Evolutionary conservation across 2,888 invertebrate species (phyloP).

Genomic region (Cancer borealis): DNA sequence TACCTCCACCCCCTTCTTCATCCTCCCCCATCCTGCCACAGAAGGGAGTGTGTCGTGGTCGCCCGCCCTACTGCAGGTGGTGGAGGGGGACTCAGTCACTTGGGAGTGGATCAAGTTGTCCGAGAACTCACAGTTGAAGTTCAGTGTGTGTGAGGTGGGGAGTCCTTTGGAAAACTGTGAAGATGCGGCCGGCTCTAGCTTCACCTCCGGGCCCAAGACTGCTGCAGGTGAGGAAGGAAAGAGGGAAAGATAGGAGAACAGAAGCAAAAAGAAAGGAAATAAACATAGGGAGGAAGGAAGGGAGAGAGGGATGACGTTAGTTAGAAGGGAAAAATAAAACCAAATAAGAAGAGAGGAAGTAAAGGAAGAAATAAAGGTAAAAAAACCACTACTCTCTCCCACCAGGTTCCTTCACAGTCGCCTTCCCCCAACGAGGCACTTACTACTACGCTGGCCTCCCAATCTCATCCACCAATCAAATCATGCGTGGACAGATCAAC

Average conservation of each 20-base stretch:
- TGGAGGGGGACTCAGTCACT: conserved; percentile 64
- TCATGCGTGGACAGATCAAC: conserved; percentile 52
- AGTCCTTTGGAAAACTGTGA: background rate
- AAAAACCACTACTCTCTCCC: background rate
- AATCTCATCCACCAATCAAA: background rate
- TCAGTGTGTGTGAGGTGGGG: conserved; percentile 60
- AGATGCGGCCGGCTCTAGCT: conserved; percentile 56
- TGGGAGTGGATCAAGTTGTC: conserved; percentile 63
- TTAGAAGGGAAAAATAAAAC: background rate
- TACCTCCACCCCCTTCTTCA: background rate
- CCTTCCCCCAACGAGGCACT: conserved; percentile 41
- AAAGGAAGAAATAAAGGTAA: background rate
- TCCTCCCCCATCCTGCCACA: background rate
- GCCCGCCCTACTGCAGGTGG: conserved; percentile 28
- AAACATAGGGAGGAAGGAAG: background rate
- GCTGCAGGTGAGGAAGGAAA: conserved; percentile 45
- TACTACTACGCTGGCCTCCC: conserved; percentile 47
- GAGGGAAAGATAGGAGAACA: background rate
- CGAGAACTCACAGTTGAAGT: conserved; percentile 29
- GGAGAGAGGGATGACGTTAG: background rate
- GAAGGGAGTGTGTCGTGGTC: conserved; percentile 63
- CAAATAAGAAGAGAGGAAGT: background rate
- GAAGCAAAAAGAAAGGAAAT: background rate
- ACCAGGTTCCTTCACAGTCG: conserved; percentile 50
- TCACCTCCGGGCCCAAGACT: conserved; percentile 60